Percentiles rank a stretch among this genome's conserved stretches.
Evolutionary conservation across 1,140 invertebrate species (phyloP).

Genomic region (Coenobita brevimanus): DNA sequence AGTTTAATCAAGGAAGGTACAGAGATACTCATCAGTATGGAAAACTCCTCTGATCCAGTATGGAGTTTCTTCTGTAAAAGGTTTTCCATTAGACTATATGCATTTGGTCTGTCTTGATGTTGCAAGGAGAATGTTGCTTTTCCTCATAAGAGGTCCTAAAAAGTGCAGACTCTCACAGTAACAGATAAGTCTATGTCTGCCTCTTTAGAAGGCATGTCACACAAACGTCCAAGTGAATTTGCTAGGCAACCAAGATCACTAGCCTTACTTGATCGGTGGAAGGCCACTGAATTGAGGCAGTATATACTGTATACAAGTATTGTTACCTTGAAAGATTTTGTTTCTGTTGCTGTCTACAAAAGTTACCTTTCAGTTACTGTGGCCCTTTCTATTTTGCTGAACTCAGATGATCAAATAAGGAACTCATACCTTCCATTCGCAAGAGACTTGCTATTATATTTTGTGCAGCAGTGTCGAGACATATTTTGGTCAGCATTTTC

Average conservation of each 20-base stretch:
- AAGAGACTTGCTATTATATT: conserved; percentile 4
- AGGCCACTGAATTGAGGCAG: conserved; percentile 20
- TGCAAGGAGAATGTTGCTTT: conserved; percentile 4
- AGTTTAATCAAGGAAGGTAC: conserved; percentile 22
- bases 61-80: conserved; percentile 19
- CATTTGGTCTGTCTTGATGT: conserved; percentile 10
- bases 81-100: no score
- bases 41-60: conserved; percentile 12
- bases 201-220: conserved; percentile 17
- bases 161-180: conserved; percentile 19
- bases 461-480: conserved; percentile 15
- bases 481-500: conserved; percentile 18
- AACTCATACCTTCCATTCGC: conserved; percentile 9
- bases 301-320: conserved; percentile 25
- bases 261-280: conserved; percentile 19
- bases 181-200: conserved; percentile 5
- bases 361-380: conserved; percentile 20
- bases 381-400: conserved; percentile 20
- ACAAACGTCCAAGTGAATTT: conserved; percentile 31
- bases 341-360: not conserved
- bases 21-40: conserved; percentile 7
- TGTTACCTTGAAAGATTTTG: no score
- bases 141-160: conserved; percentile 16
- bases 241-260: conserved; percentile 30
- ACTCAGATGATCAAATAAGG: conserved; percentile 23